These are phyloP conservation scores for Limnephilus auricula DNA, from an alignment of 2,888 invertebrate genomes.

Conservation along the genomic window DNA sequence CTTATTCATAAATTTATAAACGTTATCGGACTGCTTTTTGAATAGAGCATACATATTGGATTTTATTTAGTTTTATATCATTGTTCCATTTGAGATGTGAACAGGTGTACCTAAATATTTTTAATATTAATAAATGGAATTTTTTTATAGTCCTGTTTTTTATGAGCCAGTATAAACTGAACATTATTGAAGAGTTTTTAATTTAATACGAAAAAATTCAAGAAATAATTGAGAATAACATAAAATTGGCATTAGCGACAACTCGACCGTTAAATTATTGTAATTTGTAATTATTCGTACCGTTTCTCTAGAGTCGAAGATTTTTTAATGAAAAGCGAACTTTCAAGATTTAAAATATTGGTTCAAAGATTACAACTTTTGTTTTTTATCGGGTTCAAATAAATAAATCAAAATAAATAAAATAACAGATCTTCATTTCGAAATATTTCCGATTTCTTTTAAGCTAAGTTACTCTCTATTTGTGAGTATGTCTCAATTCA, in stretches of 20 bases:
- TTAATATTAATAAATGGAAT: not conserved
- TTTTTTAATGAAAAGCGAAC: no score
- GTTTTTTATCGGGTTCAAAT: no score
- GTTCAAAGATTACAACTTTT: no score
- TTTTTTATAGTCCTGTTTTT: not conserved
- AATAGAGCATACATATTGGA: not conserved
- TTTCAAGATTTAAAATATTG: no score
- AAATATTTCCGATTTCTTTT: not conserved
- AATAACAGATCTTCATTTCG: not conserved
- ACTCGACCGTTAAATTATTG: no score
- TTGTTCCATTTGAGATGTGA: not conserved
- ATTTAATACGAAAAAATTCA: no score
- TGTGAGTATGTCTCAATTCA: not conserved
- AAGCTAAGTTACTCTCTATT: not conserved
- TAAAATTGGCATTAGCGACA: no score
- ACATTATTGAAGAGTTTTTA: no score
- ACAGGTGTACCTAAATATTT: not conserved
- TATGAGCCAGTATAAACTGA: not conserved
- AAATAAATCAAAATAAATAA: no score
- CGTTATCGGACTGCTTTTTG: not conserved
- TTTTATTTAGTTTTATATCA: not conserved
- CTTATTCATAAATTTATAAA: conserved; percentile 24
- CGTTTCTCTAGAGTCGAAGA: no score
- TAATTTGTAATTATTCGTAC: no score
- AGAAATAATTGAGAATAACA: no score